These are phyloP conservation scores for Ligdia adustata DNA, from an alignment of 2,888 invertebrate genomes.

Conservation along the genomic window DNA sequence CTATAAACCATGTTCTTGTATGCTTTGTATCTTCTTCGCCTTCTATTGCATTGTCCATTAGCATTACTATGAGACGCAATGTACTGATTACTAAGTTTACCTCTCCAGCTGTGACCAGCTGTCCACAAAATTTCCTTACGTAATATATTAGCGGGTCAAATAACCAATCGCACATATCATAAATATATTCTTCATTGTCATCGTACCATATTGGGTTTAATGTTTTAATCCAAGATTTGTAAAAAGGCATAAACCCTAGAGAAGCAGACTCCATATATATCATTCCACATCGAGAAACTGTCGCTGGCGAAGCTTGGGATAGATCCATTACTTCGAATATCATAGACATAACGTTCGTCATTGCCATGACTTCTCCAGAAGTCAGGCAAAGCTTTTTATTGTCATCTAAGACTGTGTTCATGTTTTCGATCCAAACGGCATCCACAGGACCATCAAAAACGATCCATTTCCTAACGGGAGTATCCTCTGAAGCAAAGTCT, in stretches of 20 bases:
- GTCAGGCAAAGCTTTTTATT: conserved; percentile 94
- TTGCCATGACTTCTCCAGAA: conserved; percentile 94
- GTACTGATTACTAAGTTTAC: conserved; percentile 89
- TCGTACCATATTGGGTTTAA: conserved; percentile 86
- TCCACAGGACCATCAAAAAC: conserved; percentile 97
- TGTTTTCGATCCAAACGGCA: conserved; percentile 95
- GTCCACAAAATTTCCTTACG: conserved; percentile 87
- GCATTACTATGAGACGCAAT: conserved; percentile 90
- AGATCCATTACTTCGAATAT: conserved; percentile 96
- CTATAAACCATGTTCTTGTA: conserved; percentile 89
- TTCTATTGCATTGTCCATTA: conserved; percentile 88
- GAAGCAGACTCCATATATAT: conserved; percentile 94
- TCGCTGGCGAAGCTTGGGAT: conserved; percentile 93
- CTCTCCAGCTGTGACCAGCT: conserved; percentile 87
- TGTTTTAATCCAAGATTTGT: conserved; percentile 91
- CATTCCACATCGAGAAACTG: conserved; percentile 95
- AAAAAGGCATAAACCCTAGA: conserved; percentile 92
- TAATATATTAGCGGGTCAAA: conserved; percentile 90
- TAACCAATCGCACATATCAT: conserved; percentile 89
- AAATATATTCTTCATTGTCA: conserved; percentile 84
- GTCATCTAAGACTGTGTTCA: conserved; percentile 95
- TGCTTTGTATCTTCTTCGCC: conserved; percentile 89
- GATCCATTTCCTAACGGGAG: conserved; percentile 93
- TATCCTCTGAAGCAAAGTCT: conserved; percentile 89
- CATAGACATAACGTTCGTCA: conserved; percentile 92